Percentiles rank a stretch among this genome's conserved stretches.
These are phyloP conservation scores for Galerucella calmariensis DNA, from an alignment of 2,888 invertebrate genomes.

Conservation along the genomic window DNA sequence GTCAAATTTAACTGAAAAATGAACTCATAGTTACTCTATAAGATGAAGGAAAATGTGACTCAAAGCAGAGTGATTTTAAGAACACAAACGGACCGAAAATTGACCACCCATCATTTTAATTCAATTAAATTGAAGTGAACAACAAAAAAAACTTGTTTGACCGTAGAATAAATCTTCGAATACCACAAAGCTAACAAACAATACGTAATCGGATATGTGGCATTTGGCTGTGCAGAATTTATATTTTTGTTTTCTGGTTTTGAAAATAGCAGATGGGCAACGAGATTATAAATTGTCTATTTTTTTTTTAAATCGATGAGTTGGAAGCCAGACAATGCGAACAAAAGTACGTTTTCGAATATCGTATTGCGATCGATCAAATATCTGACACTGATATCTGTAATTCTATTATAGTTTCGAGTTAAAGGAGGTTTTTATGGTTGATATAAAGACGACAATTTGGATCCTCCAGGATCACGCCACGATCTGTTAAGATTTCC, in stretches of 20 bases:
- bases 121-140: slow-evolving; percentile 2
- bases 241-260: slow-evolving; percentile 46
- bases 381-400: slow-evolving; percentile 52
- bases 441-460: slow-evolving; percentile 40
- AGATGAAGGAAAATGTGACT: too few species aligned
- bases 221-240: slow-evolving; percentile 49
- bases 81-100: slow-evolving; percentile 1
- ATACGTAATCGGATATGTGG: slow-evolving; percentile 49
- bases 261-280: slow-evolving; percentile 47
- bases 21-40: too few species aligned
- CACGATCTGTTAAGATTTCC: slow-evolving; percentile 33
- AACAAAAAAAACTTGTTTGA: slow-evolving; percentile 43
- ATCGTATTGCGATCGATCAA: slow-evolving; percentile 55
- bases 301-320: slow-evolving; percentile 43
- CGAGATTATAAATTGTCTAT: slow-evolving; percentile 44
- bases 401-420: slow-evolving; percentile 49
- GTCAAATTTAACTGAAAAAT: too few species aligned
- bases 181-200: slow-evolving; percentile 42
- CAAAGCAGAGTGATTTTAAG: too few species aligned
- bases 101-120: slow-evolving; percentile 23
- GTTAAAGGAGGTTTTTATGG: slow-evolving; percentile 42
- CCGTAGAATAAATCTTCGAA: slow-evolving; percentile 37
- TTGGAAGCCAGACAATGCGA: slow-evolving; percentile 42
- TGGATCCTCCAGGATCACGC: slow-evolving; percentile 50
- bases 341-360: slow-evolving; percentile 46